These are phyloP conservation scores for Clarias gariepinus DNA, from an alignment of 2,113 vertebrate species.

Conservation along the genomic window DNA sequence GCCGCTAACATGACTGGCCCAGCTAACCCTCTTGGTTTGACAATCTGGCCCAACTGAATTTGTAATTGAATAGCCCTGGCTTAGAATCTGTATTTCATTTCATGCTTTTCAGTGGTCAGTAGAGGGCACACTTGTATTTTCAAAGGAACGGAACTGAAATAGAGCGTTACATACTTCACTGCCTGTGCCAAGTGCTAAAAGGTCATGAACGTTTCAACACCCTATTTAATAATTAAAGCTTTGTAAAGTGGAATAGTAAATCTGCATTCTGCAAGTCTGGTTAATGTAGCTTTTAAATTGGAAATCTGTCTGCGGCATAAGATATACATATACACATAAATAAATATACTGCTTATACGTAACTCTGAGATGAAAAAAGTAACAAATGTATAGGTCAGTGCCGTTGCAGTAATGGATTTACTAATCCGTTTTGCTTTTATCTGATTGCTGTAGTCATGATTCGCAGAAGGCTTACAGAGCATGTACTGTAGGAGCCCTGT, in stretches of 20 bases:
- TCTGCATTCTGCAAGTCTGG: neutral
- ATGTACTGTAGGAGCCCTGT: no score
- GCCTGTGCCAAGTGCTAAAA: neutral
- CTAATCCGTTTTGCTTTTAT: no score
- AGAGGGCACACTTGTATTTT: conserved; percentile 27
- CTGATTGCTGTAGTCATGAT: no score
- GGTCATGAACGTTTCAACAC: neutral
- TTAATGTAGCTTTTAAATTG: neutral
- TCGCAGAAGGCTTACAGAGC: no score
- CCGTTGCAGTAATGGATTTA: neutral
- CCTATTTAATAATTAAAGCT: neutral
- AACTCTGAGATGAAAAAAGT: neutral
- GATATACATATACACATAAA: neutral
- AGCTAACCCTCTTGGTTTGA: no score
- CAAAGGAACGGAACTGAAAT: neutral
- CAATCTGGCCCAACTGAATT: no score
- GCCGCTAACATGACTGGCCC: no score
- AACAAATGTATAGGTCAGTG: neutral
- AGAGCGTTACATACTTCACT: neutral
- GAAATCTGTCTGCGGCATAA: neutral
- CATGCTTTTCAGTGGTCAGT: conserved; percentile 28
- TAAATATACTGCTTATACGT: neutral
- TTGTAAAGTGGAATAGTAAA: neutral
- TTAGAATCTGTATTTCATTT: neutral
- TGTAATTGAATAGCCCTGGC: no score